A percentile compares a stretch with the other conserved stretches of the same genome.
These are phyloP conservation scores for Muntiacus reevesi DNA, from an alignment of 2,113 vertebrate genomes.

Conservation along the genomic window DNA sequence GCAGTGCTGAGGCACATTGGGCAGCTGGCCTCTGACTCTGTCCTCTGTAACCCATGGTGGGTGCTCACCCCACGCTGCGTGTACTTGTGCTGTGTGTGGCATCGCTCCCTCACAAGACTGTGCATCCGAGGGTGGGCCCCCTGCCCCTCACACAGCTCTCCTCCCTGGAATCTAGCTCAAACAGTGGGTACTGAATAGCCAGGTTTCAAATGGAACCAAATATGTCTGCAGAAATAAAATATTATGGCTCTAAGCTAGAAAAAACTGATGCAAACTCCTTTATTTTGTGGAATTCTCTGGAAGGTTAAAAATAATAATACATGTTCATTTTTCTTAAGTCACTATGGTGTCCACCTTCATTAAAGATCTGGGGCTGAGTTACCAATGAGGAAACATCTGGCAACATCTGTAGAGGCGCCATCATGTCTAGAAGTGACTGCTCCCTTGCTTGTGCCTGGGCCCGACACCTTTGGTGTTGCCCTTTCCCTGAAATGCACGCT, in stretches of 20 bases:
- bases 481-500: no score
- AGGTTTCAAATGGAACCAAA: neutral
- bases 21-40: accelerated
- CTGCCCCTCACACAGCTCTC: no score
- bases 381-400: no score
- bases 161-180: neutral
- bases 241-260: neutral
- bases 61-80: accelerated
- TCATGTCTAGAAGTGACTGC: neutral
- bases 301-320: neutral
- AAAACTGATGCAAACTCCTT: no score
- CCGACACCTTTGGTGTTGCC: accelerated
- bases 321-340: neutral
- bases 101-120: accelerated
- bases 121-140: neutral
- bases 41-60: accelerated
- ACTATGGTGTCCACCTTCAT: neutral
- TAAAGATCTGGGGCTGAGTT: neutral
- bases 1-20: accelerated
- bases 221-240: neutral
- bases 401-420: neutral
- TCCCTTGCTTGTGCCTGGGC: neutral
- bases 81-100: no score
- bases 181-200: neutral
- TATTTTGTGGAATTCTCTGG: neutral